Conservation (phyloP, 2,797 vertebrate species). For the Chrosomus eos region DNA sequence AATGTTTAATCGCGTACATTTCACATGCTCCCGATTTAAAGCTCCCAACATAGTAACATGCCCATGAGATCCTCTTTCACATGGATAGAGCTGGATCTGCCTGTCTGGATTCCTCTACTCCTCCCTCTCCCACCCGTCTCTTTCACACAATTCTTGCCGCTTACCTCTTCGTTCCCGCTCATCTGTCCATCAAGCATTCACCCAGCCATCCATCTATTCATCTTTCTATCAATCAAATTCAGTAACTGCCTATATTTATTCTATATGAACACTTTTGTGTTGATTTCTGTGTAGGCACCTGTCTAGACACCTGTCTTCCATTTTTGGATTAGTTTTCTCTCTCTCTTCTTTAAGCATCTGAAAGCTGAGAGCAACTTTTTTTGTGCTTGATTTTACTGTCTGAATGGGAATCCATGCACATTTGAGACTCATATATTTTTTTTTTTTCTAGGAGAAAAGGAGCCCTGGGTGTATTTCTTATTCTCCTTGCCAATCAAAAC, state of each 20-base stretch:
- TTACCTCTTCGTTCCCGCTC: neutral
- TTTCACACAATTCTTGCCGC: neutral
- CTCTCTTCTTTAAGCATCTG: neutral
- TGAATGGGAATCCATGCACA: neutral
- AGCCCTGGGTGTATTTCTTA: neutral
- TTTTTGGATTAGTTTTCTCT: slow-evolving; percentile 29
- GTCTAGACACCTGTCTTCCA: slow-evolving; percentile 54
- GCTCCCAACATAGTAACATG: slow-evolving; percentile 9
- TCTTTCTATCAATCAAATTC: slow-evolving; percentile 48
- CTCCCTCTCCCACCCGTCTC: neutral
- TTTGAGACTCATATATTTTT: neutral
- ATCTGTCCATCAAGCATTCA: slow-evolving; percentile 50
- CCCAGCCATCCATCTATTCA: slow-evolving; percentile 46
- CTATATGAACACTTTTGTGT: slow-evolving; percentile 10
- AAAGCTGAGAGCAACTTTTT: slow-evolving; percentile 5
- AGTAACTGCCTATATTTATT: slow-evolving; percentile 48
- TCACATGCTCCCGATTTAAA: slow-evolving; percentile 16
- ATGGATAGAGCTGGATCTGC: neutral
- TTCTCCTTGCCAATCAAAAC: neutral
- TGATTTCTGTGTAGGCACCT: slow-evolving; percentile 41
- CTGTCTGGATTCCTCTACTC: slow-evolving; percentile 13
- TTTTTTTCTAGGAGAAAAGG: neutral
- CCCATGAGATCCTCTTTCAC: neutral
- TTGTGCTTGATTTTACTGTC: neutral
- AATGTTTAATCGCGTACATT: slow-evolving; percentile 25